Percentiles rank a stretch among this genome's conserved stretches.
phyloP scores from a whole-genome alignment of 1,140 invertebrate species.

The Amphibalanus amphitrite region DNA sequence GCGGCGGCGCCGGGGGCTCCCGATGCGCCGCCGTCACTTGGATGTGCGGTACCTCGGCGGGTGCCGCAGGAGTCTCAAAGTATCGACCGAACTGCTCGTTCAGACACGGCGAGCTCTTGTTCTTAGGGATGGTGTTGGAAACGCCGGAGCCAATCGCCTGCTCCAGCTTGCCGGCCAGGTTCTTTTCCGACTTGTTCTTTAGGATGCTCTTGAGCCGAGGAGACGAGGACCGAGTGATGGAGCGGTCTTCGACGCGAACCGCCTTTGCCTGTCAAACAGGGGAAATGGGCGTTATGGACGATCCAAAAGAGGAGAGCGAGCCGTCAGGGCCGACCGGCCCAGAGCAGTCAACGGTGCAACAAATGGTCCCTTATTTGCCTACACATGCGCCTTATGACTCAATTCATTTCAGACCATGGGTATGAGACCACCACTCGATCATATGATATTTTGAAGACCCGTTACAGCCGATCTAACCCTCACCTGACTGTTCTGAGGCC shows the following conservation, averaged over 20 bases:
- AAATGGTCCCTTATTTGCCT: no score
- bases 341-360: no score
- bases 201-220: not conserved
- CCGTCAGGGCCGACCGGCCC: no score
- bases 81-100: not conserved
- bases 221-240: constrained; percentile 29
- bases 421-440: no score
- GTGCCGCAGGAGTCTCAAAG: not conserved
- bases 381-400: no score
- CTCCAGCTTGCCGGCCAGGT: not conserved
- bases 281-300: no score
- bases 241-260: constrained; percentile 57
- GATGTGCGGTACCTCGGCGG: not conserved
- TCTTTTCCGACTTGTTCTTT: not conserved
- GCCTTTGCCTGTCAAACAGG: constrained; percentile 22
- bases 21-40: not conserved
- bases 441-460: no score
- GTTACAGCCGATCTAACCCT: not conserved
- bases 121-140: not conserved
- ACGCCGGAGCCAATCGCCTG: not conserved
- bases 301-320: no score
- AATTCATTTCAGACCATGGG: no score
- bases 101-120: not conserved
- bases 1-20: not conserved
- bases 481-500: not conserved